Percentiles rank a stretch among this genome's conserved stretches.
phyloP scores from a whole-genome alignment of 2,797 vertebrate species.

The Muscicapa comitata region DNA sequence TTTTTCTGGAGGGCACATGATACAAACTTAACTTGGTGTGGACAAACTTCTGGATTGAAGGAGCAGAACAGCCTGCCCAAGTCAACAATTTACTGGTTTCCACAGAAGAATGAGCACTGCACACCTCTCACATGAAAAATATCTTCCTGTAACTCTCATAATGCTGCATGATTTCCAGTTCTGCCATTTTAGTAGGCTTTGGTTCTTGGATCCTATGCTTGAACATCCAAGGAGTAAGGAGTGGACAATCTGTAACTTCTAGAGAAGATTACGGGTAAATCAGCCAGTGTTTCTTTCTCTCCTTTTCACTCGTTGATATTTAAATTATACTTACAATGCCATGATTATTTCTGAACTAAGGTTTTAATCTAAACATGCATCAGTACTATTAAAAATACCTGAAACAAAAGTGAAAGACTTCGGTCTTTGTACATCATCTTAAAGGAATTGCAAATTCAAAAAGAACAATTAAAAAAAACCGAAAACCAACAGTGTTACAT shows the following conservation, averaged over 20 bases:
- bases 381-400: background rate
- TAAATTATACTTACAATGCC: background rate
- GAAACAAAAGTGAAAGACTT: background rate
- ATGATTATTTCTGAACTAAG: background rate
- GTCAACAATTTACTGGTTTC: background rate
- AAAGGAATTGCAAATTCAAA: background rate
- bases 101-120: background rate
- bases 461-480: background rate
- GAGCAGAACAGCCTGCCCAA: background rate
- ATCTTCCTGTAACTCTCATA: background rate
- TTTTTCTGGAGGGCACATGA: rapidly evolving
- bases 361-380: background rate
- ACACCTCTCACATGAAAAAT: background rate
- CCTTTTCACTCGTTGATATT: background rate
- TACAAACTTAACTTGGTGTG: rapidly evolving
- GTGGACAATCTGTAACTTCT: background rate
- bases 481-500: background rate
- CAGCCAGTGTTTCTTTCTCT: background rate
- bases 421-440: background rate
- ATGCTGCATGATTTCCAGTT: background rate
- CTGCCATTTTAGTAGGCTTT: background rate
- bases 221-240: background rate
- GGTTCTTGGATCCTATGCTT: background rate
- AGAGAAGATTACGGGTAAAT: background rate
- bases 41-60: background rate